Conservation (phyloP, 2,113 vertebrate genomes). For the Strigops habroptila region DNA sequence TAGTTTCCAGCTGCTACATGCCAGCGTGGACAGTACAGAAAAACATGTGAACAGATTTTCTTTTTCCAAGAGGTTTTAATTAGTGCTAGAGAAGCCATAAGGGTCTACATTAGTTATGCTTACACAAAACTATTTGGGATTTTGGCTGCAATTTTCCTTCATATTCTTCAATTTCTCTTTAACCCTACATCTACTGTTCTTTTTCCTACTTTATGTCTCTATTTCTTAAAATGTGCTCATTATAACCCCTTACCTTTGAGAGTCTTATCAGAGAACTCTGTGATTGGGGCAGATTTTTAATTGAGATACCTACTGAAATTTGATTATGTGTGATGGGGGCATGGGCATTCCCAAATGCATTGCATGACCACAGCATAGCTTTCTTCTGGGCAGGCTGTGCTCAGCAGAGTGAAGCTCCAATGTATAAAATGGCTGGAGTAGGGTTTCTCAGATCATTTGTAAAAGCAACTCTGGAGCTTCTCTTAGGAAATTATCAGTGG, state of each 20-base stretch:
- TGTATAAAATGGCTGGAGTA: neutral
- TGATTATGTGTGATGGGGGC: neutral
- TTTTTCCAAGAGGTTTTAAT: neutral
- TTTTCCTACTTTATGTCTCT: neutral
- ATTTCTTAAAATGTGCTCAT: neutral
- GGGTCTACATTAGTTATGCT: neutral
- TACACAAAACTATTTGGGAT: neutral
- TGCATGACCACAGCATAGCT: neutral
- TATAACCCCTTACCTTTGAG: neutral
- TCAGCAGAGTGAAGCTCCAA: neutral
- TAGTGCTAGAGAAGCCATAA: neutral
- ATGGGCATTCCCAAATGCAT: rapidly evolving
- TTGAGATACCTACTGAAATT: neutral
- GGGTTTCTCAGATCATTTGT: neutral
- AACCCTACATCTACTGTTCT: neutral
- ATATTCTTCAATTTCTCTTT: neutral
- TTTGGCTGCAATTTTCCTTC: neutral
- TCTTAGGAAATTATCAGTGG: neutral
- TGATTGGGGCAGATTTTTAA: neutral
- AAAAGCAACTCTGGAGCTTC: neutral
- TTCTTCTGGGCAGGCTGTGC: neutral
- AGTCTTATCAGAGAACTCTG: neutral
- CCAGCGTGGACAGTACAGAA: neutral
- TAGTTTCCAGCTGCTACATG: neutral
- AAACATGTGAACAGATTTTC: neutral